phyloP scores from a whole-genome alignment of 1,140 invertebrate genomes.

The Drosophila sulfurigaster region DNA sequence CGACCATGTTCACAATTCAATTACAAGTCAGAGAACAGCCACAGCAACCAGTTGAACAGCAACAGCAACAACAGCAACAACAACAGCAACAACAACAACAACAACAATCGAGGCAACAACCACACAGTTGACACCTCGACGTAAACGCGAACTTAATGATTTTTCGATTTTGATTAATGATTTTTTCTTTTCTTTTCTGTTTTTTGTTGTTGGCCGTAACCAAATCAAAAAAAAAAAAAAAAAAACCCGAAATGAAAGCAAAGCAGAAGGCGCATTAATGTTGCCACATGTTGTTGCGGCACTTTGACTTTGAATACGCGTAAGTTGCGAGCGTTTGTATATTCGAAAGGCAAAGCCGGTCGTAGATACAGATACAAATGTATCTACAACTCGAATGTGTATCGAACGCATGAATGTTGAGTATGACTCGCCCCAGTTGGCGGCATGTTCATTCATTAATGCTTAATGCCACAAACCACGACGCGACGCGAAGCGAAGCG shows the following conservation, averaged over 20 bases:
- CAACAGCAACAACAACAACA: slow-evolving; percentile 4
- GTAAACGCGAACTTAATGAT: slow-evolving; percentile 68
- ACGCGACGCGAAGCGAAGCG: not conserved
- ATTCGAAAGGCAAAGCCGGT: slow-evolving; percentile 38
- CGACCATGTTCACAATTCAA: slow-evolving; percentile 72
- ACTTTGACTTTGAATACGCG: slow-evolving; percentile 42
- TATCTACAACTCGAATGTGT: slow-evolving; percentile 18
- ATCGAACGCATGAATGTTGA: no score
- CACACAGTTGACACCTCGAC: slow-evolving; percentile 64
- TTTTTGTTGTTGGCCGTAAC: slow-evolving; percentile 19
- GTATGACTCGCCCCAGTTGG: slow-evolving; percentile 10
- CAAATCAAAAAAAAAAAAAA: slow-evolving; percentile 39
- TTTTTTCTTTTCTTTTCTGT: slow-evolving; percentile 7
- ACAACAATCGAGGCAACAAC: slow-evolving; percentile 36
- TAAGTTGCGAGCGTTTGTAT: not conserved
- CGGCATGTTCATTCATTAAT: slow-evolving; percentile 60
- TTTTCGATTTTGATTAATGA: slow-evolving; percentile 78
- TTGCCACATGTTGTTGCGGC: slow-evolving; percentile 43
- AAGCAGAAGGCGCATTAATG: slow-evolving; percentile 35
- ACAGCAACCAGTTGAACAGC: slow-evolving; percentile 17
- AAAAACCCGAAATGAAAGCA: slow-evolving; percentile 40
- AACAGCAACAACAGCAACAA: slow-evolving; percentile 1
- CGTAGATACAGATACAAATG: slow-evolving; percentile 25
- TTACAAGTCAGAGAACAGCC: slow-evolving; percentile 69
- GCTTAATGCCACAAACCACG: slow-evolving; percentile 49